Evolutionary conservation across 2,888 invertebrate genomes (phyloP).

Genomic region (Lepidocyrtinus sp.): DNA sequence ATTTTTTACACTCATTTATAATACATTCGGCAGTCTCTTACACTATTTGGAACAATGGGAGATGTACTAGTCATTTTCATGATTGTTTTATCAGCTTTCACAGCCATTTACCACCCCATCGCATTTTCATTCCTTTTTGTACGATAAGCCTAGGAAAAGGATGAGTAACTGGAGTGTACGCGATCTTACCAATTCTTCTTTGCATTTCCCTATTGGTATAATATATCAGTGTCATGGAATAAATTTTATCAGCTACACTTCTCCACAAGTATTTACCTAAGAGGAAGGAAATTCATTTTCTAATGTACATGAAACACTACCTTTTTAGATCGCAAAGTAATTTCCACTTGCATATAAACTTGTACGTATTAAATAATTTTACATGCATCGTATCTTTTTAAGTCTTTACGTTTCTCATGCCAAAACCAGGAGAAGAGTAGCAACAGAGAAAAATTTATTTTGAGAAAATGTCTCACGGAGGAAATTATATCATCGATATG

Average conservation of each 20-base stretch:
- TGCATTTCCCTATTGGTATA: not conserved
- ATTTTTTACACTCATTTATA: constrained; percentile 44
- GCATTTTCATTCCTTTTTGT: constrained; percentile 42
- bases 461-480: not conserved
- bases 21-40: constrained; percentile 38
- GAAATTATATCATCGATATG: constrained; percentile 22
- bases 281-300: constrained; percentile 36
- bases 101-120: constrained; percentile 63
- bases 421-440: not conserved
- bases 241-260: constrained; percentile 44
- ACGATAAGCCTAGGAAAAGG: not conserved
- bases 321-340: not conserved
- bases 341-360: not conserved
- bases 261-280: constrained; percentile 34
- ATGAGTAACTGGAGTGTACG: not conserved
- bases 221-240: constrained; percentile 50
- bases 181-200: constrained; percentile 2
- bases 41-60: not conserved
- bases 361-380: not conserved
- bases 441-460: not conserved
- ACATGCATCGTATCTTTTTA: not conserved
- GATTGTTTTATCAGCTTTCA: constrained; percentile 64
- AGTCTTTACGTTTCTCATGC: not conserved
- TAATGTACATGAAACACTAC: constrained; percentile 28
- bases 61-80: constrained; percentile 47